Percentiles rank a stretch among this genome's conserved stretches.
phyloP scores from a whole-genome alignment of 1,140 invertebrate genomes.

The Gryon sp. region DNA sequence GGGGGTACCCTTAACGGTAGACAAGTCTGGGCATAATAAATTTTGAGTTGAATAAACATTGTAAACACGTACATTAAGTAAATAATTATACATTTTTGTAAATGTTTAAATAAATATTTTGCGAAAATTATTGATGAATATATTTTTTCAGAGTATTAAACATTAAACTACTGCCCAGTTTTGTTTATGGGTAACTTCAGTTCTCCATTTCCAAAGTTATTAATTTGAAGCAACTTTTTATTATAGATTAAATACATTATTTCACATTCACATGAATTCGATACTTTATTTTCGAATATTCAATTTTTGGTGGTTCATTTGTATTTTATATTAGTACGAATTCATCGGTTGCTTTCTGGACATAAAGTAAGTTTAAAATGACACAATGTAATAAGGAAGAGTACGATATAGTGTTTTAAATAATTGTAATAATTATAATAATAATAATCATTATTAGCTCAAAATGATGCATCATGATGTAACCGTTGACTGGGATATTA shows the following conservation, averaged over 20 bases:
- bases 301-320: constrained; percentile 11
- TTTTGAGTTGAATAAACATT: too few relatives aligned
- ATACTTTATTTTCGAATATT: constrained; percentile 17
- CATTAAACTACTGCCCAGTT: too few relatives aligned
- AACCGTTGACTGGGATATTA: not conserved
- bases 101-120: too few relatives aligned
- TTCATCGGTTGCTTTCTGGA: not conserved
- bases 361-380: constrained; percentile 1
- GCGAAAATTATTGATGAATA: too few relatives aligned
- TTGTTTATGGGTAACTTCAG: too few relatives aligned
- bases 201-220: too few relatives aligned
- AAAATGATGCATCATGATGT: not conserved
- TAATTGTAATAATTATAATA: not conserved
- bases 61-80: too few relatives aligned
- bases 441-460: not conserved
- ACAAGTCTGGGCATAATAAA: too few relatives aligned
- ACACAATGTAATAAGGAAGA: not conserved
- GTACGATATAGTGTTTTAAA: not conserved
- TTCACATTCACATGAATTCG: constrained; percentile 8
- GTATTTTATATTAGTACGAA: not conserved
- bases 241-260: constrained; percentile 14
- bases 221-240: not conserved
- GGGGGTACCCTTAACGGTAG: too few relatives aligned
- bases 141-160: too few relatives aligned
- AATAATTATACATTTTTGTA: too few relatives aligned